Evolutionary conservation across 2,113 vertebrate species (phyloP).

Genomic region (Rhadina sibilatrix): DNA sequence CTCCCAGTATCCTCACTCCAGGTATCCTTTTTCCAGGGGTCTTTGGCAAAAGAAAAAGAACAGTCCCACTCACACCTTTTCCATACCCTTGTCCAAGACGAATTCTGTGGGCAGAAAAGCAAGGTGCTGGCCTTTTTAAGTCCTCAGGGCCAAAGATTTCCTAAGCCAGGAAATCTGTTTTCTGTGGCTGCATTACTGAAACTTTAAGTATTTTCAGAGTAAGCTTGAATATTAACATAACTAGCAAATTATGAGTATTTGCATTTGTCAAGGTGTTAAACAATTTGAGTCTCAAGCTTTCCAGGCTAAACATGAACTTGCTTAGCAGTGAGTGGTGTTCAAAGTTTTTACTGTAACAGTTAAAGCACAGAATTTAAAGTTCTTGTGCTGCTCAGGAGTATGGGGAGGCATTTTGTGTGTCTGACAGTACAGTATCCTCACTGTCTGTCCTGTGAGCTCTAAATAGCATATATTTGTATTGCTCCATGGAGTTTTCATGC

Average conservation of each 20-base stretch:
- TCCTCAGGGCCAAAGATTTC: background rate
- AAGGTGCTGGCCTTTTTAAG: background rate
- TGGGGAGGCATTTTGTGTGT: background rate
- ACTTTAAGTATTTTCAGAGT: background rate
- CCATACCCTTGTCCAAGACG: background rate
- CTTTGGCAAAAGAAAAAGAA: background rate
- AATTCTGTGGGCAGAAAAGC: background rate
- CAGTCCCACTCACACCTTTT: background rate
- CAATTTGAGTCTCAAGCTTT: conserved; percentile 35
- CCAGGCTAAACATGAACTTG: conserved; percentile 39
- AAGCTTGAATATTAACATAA: background rate
- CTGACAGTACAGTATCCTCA: conserved; percentile 10
- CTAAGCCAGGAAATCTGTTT: background rate
- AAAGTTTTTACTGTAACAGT: background rate
- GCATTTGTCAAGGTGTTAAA: background rate
- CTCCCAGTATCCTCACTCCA: background rate
- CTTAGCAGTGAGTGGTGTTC: background rate
- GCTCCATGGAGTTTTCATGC: background rate
- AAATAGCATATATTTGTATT: conserved; percentile 21
- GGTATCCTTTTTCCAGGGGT: background rate
- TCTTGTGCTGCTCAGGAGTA: background rate
- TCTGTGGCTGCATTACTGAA: background rate
- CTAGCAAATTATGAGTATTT: conserved; percentile 35
- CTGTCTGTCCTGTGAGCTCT: conserved; percentile 46
- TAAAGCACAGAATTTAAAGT: conserved; percentile 13